phyloP scores from a whole-genome alignment of 2,888 invertebrate genomes.

The Conus canariensis region DNA sequence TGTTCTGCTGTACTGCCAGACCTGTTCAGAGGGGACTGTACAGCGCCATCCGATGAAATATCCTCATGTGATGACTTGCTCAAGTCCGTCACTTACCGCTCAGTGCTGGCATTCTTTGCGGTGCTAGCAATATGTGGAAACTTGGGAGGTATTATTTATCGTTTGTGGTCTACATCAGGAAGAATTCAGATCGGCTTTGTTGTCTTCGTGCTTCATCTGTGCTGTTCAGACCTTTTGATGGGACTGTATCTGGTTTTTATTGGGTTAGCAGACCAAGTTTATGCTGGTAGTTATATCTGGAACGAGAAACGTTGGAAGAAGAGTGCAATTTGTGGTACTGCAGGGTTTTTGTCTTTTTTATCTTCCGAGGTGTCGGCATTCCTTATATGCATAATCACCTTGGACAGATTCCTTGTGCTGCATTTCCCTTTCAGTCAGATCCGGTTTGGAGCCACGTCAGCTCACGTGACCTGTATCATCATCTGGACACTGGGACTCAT shows the following conservation, averaged over 20 bases:
- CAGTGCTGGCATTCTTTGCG: neutral
- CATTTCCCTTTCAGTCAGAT: conserved; percentile 81
- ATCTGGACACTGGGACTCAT: conserved; percentile 67
- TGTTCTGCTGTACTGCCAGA: neutral
- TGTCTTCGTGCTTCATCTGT: conserved; percentile 43
- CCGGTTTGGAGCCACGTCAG: conserved; percentile 59
- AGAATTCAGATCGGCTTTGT: conserved; percentile 10
- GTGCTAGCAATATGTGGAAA: neutral
- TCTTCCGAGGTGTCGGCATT: conserved; percentile 84
- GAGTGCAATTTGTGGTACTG: conserved; percentile 56
- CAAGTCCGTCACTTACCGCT: neutral
- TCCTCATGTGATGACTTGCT: conserved; percentile 16
- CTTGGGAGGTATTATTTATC: neutral
- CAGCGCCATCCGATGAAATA: conserved; percentile 6
- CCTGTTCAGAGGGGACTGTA: neutral
- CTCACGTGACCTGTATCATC: conserved; percentile 56
- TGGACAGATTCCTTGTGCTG: conserved; percentile 83
- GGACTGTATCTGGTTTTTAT: conserved; percentile 60
- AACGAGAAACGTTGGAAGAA: conserved; percentile 58
- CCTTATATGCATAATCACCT: conserved; percentile 83
- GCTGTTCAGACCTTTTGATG: conserved; percentile 53
- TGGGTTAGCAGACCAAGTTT: conserved; percentile 56
- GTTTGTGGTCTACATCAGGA: neutral
- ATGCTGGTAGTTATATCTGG: conserved; percentile 59
- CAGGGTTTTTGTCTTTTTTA: conserved; percentile 59